A percentile compares a stretch with the other conserved stretches of the same genome.
Evolutionary conservation across 2,888 invertebrate genomes (phyloP).

Genomic region (Nezara viridula): DNA sequence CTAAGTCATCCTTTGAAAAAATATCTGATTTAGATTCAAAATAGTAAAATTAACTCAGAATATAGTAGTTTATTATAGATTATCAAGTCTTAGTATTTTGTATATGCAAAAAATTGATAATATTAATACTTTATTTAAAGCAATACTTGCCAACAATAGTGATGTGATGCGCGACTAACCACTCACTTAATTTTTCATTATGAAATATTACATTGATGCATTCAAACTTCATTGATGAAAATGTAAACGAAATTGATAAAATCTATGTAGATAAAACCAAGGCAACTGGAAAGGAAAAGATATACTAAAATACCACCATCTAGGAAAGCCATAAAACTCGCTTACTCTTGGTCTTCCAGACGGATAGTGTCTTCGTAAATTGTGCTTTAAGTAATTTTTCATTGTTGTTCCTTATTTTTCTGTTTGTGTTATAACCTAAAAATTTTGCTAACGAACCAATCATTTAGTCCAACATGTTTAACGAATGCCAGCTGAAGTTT

Average conservation of each 20-base stretch:
- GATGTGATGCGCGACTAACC: no score
- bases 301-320: background rate
- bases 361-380: background rate
- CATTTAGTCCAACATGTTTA: background rate
- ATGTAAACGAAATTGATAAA: background rate
- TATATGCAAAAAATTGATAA: no score
- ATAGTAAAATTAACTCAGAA: no score
- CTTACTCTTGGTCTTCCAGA: constrained; percentile 5
- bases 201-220: background rate
- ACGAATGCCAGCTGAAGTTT: constrained; percentile 32
- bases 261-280: background rate
- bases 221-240: background rate
- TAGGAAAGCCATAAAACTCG: background rate
- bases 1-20: no score
- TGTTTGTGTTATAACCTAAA: constrained; percentile 31
- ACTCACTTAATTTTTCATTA: background rate
- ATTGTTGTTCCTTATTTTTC: constrained; percentile 1
- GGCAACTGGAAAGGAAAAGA: background rate
- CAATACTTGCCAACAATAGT: no score
- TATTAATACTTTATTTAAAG: no score
- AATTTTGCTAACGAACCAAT: background rate
- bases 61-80: no score
- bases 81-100: no score
- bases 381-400: constrained; percentile 10
- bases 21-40: no score